Base-by-base conservation (phyloP, 2,888 invertebrate genomes). In the Caenorhabditis imperialis region DNA sequence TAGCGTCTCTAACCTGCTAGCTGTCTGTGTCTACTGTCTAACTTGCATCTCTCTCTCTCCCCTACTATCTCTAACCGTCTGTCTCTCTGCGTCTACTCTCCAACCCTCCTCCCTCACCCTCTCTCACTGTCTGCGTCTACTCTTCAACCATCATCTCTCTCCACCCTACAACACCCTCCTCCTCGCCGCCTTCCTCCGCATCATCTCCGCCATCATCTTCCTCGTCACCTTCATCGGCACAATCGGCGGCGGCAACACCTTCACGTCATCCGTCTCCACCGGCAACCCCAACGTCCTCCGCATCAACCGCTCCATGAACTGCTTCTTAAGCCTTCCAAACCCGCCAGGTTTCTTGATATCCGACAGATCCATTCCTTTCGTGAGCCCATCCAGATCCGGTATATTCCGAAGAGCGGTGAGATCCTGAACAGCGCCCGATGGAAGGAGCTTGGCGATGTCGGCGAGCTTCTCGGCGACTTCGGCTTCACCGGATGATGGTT, bases 241-340 rank as follows among this genome's bases (percentile, higher is more conserved):
- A 38, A 81, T 81, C 14, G 83, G 82, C 3, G 81, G 77, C 6
- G 82, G 77, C 5, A 83, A 55, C 8, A 75, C 55, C 35, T 55
- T 74, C 3, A 65, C 55, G 27, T 70, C 58, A 7, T 57, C 20
- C 8, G 48, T 69, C 53, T 73, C 77, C 57, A 79, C 48, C 6
- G 83, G 82, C 12, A 83, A 55, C 1, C 83, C 83, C 53, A 83
- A 42, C 7, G 76, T 75, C 16, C 85, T 60, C 40, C 81, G 57
- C 62, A 86, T 83, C 65, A 86, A 57, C 38, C 86, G 58, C 53
- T 85, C 82, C 55, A 86, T 83, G 54, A 86, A 86, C 63, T 86
- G 80, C 38, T 82, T 75, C 54, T 83, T 83, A 16, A 86, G 65
- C 14, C 72, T 53, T 10, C 81, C 75, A 45, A 86, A 86, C 20